Base-by-base conservation (phyloP, 2,888 invertebrate genomes). In the Proisotoma minuta region DNA sequence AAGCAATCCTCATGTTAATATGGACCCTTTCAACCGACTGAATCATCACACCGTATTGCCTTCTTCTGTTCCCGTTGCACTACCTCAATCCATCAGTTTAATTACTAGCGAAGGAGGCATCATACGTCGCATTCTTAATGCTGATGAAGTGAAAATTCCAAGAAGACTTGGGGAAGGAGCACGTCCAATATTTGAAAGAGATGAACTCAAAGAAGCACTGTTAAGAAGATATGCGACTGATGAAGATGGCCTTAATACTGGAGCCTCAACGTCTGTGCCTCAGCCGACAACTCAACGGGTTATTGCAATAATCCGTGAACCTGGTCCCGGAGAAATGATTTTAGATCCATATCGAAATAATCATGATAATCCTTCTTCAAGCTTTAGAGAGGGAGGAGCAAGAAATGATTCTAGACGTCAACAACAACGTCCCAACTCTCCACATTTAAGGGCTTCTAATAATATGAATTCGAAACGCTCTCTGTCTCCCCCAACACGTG, bases 161-260 rank as follows among this genome's bases (percentile, higher is more conserved):
- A 40, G 73, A 40, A 57, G 73, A 3, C 48, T 63, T 2, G 58
- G 59, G 20, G 73, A 73, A 66, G 73, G 73, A 3, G 54, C 62
- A 10, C 63, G 65, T 18, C 68, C 70, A 18, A 71, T 73, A 29
- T 73, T 73, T 62, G 73, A 72, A n/a, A 54, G 73, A 22, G 68
- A 65, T 8, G 73, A 73, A 50, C 60, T 73, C 12, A 57, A 67
- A 10, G 73, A 73, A 47, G 60, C 69, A 3, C 69, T 73, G 59
- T 20, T 40, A 3, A 57, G 66, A n/a, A 27, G 73, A 39, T 70
- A 69, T 62, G 51, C 64, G 22, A 43, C 63, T 28, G 66, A 68
- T 29, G 68, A 71, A 40, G 71, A 73, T 49, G 69, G 68, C 12
- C 63, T 65, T 53, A 66, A 67, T 12, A 53, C 57, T 47, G 59